Base-by-base conservation (phyloP, 2,797 vertebrate genomes). In the Chanos chanos region DNA sequence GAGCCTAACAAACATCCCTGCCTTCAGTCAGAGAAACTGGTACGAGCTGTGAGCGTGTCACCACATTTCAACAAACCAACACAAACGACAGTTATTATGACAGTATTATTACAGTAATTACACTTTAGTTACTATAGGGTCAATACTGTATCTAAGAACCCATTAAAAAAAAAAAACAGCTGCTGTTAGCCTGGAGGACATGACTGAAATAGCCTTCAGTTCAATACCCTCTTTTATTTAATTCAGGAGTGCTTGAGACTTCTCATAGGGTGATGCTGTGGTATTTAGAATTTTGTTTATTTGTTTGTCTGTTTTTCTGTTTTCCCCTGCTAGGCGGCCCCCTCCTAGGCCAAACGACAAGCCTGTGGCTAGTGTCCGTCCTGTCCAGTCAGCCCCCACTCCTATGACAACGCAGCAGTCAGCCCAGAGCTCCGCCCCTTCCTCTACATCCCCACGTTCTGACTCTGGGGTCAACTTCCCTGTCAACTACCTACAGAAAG, bases 401-500 rank as follows among this genome's bases (percentile, higher is more conserved):
- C 97, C 97, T 64, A 99, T 99, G 97, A 94, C 98, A 94, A 97
- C 97, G 37, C 92, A 97, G 10, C 95, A 97, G 34, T 94, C 92
- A 2, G 78, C 90, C 7, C 78, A 95, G 80, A 89, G 92, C 24
- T 56, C 93, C 55, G 88, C 92, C 1, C n/a, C n/a, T n/a, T n/a
- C n/a, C n/a, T n/a, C n/a, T n/a, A n/a, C n/a, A n/a, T n/a, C n/a
- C n/a, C n/a, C n/a, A n/a, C n/a, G n/a, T n/a, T n/a, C n/a, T n/a
- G 84, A 89, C 71, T 91, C 93, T 76, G 91, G 87, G 70, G 82
- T 93, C 5, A 80, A 90, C 78, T 94, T 99, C 59, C 94, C 96
- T 0, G 94, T 98, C 78, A 97, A 96, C 84, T 96, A 93, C 81
- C 85, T 98, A 62, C 96, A 99, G 79, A 93, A 96, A 69, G 96